phyloP scores from a whole-genome alignment of 2,888 invertebrate species.

The Endotricha flammealis region DNA sequence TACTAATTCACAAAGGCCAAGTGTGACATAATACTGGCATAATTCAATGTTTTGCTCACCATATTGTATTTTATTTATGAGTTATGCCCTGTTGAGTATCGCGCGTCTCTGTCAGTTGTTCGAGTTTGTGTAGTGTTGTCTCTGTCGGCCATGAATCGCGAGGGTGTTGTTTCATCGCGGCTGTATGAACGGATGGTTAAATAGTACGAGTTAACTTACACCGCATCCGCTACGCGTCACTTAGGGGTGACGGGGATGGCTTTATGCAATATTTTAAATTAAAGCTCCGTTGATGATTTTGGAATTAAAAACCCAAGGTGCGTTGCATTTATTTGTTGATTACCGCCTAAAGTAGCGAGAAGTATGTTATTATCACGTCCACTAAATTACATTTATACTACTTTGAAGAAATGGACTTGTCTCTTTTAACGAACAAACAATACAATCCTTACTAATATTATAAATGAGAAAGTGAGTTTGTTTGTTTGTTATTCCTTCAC shows the following conservation, averaged over 20 bases:
- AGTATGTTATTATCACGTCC: no score
- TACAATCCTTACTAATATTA: no score
- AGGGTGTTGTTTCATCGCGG: constrained; percentile 64
- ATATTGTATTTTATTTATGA: constrained; percentile 80
- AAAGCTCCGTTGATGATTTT: no score
- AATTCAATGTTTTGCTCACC: constrained; percentile 80
- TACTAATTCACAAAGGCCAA: constrained; percentile 78
- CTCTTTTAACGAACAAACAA: no score
- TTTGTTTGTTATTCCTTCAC: no score
- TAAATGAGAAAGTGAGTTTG: no score
- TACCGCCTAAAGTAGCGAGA: no score
- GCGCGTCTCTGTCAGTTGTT: constrained; percentile 38
- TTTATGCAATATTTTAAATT: constrained; percentile 32
- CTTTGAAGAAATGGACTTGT: no score
- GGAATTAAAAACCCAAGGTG: no score
- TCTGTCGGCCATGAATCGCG: constrained; percentile 34
- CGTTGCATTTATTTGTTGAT: no score
- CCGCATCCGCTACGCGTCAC: constrained; percentile 72
- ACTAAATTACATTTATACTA: no score
- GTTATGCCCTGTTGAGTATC: constrained; percentile 65
- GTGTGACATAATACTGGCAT: constrained; percentile 78
- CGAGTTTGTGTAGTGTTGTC: constrained; percentile 33
- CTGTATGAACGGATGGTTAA: constrained; percentile 74
- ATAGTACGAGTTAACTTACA: constrained; percentile 75
- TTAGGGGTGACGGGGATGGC: constrained; percentile 57